Evolutionary conservation across 2,797 vertebrate species (phyloP), one percentile per base, ranked within the genome.

Genomic region (Typhlichthys subterraneus): DNA sequence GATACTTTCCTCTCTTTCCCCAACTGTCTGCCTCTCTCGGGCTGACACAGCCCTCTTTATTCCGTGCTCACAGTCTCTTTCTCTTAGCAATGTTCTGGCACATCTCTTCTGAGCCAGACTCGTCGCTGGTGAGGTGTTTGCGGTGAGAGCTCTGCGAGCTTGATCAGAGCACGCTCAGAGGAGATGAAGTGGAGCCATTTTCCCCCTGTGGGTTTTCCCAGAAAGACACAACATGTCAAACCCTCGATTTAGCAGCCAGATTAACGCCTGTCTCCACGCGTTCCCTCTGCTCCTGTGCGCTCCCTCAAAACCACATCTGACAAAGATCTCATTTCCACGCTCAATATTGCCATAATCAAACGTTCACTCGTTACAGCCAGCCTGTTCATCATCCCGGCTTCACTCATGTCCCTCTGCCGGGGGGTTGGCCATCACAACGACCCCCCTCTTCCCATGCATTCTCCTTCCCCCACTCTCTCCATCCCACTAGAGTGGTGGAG

Each of bases 301-400:
- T 88, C 89, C 88, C 91, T 94, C 87, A 93, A 94, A 93, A 92
- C 83, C 83, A 72, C 92, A 90, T 95, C 85, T 91, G 91, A 93
- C 90, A 93, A 75, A 83, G 82, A 88, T 93, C 89, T 94, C 75
- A 93, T 94, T 93, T 94, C 89, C 53, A 65, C 82, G 85, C 85
- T 95, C 92, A 93, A 94, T 93, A 94, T 79, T 79, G 85, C 87
- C 86, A 85, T 82, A 88, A 93, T 95, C 89, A 94, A 95, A 95
- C 80, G 81, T 85, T 85, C 82, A 91, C 88, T 83, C 57, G 84
- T 95, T 92, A 90, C 81, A 69, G 73, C 84, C 76, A 83, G 71
- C 86, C 73, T 87, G 91, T 92, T 94, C 87, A 94, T 95, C 80
- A 90, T 93, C 87, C 84, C 70, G 57, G 31, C 86, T 90, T 93